phyloP scores from a whole-genome alignment of 2,888 invertebrate species.

The Orthosia gracilis region DNA sequence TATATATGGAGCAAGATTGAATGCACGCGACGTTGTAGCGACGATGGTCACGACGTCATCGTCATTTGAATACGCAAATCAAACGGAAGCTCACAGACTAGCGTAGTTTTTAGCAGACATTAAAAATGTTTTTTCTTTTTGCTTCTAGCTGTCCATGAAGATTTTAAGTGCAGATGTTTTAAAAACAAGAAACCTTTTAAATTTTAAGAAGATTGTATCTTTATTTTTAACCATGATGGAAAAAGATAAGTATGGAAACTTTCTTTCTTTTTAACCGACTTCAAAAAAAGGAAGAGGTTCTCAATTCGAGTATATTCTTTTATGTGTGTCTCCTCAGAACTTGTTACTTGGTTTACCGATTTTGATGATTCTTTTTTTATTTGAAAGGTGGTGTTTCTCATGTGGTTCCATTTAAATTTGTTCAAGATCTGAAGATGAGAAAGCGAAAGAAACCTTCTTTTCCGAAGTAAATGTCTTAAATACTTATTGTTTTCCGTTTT shows the following conservation, averaged over 20 bases:
- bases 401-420: too few relatives aligned
- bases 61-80: constrained; percentile 75
- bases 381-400: too few relatives aligned
- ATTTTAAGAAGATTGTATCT: constrained; percentile 7
- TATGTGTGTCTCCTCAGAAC: too few relatives aligned
- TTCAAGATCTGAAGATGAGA: too few relatives aligned
- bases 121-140: constrained; percentile 62
- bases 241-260: background rate
- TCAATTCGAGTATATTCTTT: too few relatives aligned
- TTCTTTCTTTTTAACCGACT: too few relatives aligned
- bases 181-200: constrained; percentile 10
- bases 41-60: constrained; percentile 57
- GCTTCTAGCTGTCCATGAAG: constrained; percentile 31
- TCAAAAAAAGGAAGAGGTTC: too few relatives aligned
- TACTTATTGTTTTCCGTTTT: too few relatives aligned
- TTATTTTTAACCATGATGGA: background rate
- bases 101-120: constrained; percentile 69
- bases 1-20: constrained; percentile 34
- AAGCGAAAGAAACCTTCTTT: too few relatives aligned
- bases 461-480: too few relatives aligned
- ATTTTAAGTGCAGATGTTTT: constrained; percentile 12
- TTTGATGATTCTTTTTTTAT: too few relatives aligned
- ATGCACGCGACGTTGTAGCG: constrained; percentile 53
- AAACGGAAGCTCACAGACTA: constrained; percentile 70
- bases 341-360: too few relatives aligned